Evolutionary conservation across 2,113 vertebrate species (phyloP).

Genomic region (Bubo bubo): DNA sequence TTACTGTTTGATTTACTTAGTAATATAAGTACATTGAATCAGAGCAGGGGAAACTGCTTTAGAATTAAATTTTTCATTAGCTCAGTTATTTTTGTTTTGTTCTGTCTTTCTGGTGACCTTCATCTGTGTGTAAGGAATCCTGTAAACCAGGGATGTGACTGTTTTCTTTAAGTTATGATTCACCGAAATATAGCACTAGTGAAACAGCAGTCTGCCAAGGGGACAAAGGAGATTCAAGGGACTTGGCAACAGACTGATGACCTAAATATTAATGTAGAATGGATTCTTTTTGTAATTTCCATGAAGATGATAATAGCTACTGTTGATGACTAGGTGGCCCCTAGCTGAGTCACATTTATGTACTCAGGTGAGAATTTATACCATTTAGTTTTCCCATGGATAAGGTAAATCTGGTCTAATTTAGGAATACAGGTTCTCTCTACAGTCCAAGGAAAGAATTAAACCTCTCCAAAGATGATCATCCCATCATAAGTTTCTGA

Average conservation of each 20-base stretch:
- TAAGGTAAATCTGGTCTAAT: background rate
- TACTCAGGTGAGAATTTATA: background rate
- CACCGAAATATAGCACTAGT: background rate
- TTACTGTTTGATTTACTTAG: slow-evolving; percentile 40
- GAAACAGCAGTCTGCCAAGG: background rate
- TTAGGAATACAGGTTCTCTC: background rate
- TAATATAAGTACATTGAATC: slow-evolving; percentile 5
- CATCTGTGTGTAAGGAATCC: background rate
- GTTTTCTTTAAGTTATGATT: background rate
- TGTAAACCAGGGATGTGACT: background rate
- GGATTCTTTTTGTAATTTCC: background rate
- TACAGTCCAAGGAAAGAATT: background rate
- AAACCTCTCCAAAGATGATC: background rate
- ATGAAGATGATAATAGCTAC: background rate
- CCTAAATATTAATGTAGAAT: background rate
- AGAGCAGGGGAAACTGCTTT: background rate
- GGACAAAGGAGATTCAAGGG: background rate
- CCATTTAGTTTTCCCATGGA: background rate
- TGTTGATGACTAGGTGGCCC: background rate
- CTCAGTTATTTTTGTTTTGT: background rate
- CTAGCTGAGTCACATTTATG: background rate
- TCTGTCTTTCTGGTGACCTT: background rate
- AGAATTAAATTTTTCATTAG: background rate
- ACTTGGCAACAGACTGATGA: background rate
- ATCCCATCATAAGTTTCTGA: background rate